Percentiles rank a stretch among this genome's conserved stretches.
Evolutionary conservation across 2,113 vertebrate genomes (phyloP).

Genomic region (Corydoras maculifer): DNA sequence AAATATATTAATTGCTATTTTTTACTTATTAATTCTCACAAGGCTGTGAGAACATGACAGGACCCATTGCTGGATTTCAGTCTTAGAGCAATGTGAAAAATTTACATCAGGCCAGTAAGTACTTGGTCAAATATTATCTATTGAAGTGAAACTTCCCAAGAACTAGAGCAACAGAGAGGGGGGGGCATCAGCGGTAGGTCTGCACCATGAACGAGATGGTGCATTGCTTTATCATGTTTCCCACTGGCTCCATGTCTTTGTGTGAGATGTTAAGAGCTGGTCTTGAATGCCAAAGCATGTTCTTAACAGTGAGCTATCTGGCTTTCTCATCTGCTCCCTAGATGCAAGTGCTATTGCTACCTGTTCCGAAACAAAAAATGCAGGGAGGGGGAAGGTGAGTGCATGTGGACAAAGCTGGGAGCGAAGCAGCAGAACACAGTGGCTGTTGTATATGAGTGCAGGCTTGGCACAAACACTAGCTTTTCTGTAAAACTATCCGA

Average conservation of each 20-base stretch:
- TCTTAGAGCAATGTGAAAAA: not conserved
- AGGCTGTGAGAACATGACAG: too few species aligned
- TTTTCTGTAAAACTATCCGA: constrained; percentile 72
- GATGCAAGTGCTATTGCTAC: constrained; percentile 53
- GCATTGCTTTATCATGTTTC: constrained; percentile 41
- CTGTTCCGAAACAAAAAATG: constrained; percentile 54
- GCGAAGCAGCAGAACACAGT: constrained; percentile 68
- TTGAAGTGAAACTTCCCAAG: constrained; percentile 25
- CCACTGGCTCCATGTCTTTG: constrained; percentile 46
- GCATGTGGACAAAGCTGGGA: constrained; percentile 63
- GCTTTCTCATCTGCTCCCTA: constrained; percentile 55
- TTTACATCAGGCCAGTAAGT: constrained; percentile 35
- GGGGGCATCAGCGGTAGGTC: constrained; percentile 6
- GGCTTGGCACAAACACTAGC: constrained; percentile 66
- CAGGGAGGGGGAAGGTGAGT: constrained; percentile 45
- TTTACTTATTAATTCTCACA: too few species aligned
- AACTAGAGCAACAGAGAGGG: not conserved
- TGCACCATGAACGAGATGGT: constrained; percentile 36
- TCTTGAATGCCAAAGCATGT: constrained; percentile 48
- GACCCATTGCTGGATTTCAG: not conserved
- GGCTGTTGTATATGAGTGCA: constrained; percentile 67
- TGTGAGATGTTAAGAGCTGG: constrained; percentile 43
- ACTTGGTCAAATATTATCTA: constrained; percentile 27
- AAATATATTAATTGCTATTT: too few species aligned
- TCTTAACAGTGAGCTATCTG: constrained; percentile 56